Evolutionary conservation across 64 coral and sea anemone genomes (phyloP).

Genomic region (Acropora tenuis): DNA sequence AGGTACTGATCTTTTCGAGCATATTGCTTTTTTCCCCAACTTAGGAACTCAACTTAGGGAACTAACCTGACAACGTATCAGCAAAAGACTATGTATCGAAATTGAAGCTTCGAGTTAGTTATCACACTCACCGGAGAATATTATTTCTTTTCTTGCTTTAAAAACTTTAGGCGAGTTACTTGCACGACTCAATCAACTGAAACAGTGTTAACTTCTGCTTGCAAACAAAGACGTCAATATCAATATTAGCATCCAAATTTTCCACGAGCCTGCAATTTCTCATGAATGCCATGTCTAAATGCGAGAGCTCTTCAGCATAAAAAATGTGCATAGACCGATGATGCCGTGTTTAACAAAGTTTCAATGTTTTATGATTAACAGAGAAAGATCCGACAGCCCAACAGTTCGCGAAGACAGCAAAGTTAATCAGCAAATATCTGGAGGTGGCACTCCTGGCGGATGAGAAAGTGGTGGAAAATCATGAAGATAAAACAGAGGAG

Average conservation of each 20-base stretch:
- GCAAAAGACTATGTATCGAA: no score
- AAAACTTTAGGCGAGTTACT: background rate
- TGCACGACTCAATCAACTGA: background rate
- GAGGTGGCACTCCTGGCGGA: conserved; percentile 49
- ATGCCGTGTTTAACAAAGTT: background rate
- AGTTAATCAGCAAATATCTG: conserved; percentile 23
- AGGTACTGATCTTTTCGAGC: no score
- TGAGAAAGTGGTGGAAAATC: background rate
- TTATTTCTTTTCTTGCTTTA: background rate
- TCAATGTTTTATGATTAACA: background rate
- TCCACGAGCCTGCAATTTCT: no score
- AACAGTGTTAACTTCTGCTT: background rate
- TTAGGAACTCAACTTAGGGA: no score
- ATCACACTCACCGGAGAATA: no score
- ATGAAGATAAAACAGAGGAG: conserved; percentile 29
- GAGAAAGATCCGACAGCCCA: background rate
- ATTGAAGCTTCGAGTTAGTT: no score
- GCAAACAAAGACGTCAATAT: background rate
- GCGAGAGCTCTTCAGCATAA: no score
- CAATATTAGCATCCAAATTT: no score
- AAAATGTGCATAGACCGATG: background rate
- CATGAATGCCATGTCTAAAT: no score
- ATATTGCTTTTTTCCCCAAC: no score
- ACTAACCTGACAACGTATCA: no score
- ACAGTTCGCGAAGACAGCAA: background rate